A percentile compares a stretch with the other conserved stretches of the same genome.
phyloP scores from a whole-genome alignment of 2,888 invertebrate genomes.

The Hyalella azteca region DNA sequence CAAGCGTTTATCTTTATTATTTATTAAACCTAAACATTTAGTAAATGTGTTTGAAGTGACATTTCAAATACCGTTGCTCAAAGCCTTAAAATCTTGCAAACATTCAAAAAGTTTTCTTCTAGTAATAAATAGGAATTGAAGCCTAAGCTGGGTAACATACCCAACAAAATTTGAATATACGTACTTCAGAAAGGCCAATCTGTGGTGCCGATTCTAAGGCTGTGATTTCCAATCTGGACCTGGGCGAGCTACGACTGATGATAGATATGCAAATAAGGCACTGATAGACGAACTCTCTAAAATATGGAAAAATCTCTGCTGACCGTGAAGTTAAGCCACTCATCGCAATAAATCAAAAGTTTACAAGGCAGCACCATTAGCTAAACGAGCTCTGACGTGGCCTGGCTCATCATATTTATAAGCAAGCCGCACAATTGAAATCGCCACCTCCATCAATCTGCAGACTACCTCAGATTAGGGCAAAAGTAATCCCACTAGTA shows the following conservation, averaged over 20 bases:
- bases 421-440: conserved; percentile 25
- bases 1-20: too few species aligned
- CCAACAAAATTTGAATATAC: too few species aligned
- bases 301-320: neutral
- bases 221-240: neutral
- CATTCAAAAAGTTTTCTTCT: too few species aligned
- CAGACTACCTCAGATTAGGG: conserved; percentile 28
- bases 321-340: neutral
- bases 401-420: conserved; percentile 19
- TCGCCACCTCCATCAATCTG: conserved; percentile 22
- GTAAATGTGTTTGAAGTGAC: too few species aligned
- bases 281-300: conserved; percentile 3
- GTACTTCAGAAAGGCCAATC: neutral
- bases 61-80: too few species aligned
- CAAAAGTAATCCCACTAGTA: neutral
- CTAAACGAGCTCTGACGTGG: neutral
- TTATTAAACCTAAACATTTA: too few species aligned
- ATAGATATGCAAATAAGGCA: conserved; percentile 21
- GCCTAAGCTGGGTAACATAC: too few species aligned
- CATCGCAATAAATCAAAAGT: conserved; percentile 26
- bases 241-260: neutral
- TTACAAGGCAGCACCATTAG: conserved; percentile 24
- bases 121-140: too few species aligned
- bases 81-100: too few species aligned
- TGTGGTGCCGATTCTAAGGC: neutral